Conservation (phyloP, 2,888 invertebrate species). For the Brenthis hecate region DNA sequence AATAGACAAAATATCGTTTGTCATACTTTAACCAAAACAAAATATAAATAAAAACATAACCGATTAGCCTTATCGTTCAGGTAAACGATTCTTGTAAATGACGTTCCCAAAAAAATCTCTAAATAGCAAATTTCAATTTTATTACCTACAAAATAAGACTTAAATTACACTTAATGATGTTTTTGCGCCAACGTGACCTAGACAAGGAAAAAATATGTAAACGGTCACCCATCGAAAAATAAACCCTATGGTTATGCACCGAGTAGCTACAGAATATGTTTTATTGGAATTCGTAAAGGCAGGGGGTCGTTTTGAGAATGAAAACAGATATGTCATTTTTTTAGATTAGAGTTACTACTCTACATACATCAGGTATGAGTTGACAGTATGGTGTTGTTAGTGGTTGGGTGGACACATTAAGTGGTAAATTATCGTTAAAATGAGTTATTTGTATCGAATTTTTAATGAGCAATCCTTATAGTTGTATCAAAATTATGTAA, state of each 20-base stretch:
- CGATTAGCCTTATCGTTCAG: conserved; percentile 74
- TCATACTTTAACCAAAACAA: conserved; percentile 47
- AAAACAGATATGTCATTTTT: conserved; percentile 71
- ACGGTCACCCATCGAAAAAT: conserved; percentile 30
- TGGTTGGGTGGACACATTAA: conserved; percentile 55
- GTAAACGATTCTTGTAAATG: conserved; percentile 68
- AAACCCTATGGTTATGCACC: conserved; percentile 29
- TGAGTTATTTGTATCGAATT: not conserved
- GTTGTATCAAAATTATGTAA: not conserved
- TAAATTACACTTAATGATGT: conserved; percentile 26
- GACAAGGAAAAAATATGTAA: conserved; percentile 34
- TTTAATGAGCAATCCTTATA: not conserved
- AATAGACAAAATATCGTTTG: conserved; percentile 43
- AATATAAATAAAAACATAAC: conserved; percentile 69
- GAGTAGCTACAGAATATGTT: not conserved
- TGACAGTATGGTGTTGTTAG: conserved; percentile 53
- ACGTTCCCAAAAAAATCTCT: conserved; percentile 53
- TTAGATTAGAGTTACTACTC: conserved; percentile 54
- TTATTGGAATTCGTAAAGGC: conserved; percentile 43
- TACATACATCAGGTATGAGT: conserved; percentile 53
- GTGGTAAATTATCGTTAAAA: conserved; percentile 44
- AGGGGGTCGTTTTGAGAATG: conserved; percentile 72
- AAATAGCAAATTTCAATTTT: conserved; percentile 34
- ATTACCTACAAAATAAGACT: conserved; percentile 23
- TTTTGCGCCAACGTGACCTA: conserved; percentile 38